Percentiles rank a stretch among this genome's conserved stretches.
Conservation (phyloP, 1,140 invertebrate genomes). For the Drosophila bocqueti region DNA sequence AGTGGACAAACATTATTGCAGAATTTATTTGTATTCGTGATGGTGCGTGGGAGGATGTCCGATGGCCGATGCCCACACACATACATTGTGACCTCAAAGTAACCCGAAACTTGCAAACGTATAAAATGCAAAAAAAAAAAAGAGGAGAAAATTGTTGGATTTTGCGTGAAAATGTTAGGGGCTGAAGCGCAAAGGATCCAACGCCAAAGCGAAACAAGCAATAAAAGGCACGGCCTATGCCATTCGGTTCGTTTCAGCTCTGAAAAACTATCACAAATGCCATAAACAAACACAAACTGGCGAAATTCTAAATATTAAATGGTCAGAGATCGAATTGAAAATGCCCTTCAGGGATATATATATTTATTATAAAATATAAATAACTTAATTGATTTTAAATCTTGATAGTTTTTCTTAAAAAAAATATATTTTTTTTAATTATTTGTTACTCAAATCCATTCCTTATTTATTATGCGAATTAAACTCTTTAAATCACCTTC, state of each 20-base stretch:
- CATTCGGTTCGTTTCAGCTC: slow-evolving; percentile 58
- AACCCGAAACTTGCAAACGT: slow-evolving; percentile 70
- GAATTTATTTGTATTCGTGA: slow-evolving; percentile 67
- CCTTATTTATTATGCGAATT: not conserved
- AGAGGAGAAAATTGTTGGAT: slow-evolving; percentile 28
- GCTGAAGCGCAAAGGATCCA: slow-evolving; percentile 18
- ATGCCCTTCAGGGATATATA: slow-evolving; percentile 13
- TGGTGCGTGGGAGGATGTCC: slow-evolving; percentile 23
- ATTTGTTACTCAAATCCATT: not conserved
- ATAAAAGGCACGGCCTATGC: slow-evolving; percentile 70
- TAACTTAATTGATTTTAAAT: not conserved
- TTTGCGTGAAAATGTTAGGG: slow-evolving; percentile 41
- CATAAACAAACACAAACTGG: slow-evolving; percentile 39
- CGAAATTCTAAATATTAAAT: slow-evolving; percentile 30
- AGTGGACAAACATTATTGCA: slow-evolving; percentile 77
- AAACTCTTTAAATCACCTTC: not conserved
- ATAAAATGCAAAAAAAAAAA: slow-evolving; percentile 58
- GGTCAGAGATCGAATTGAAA: slow-evolving; percentile 8
- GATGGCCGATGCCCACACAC: slow-evolving; percentile 11
- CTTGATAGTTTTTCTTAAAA: not conserved
- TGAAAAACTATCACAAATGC: slow-evolving; percentile 68
- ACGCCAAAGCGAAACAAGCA: slow-evolving; percentile 56
- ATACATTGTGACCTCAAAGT: slow-evolving; percentile 69
- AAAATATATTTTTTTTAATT: not conserved
- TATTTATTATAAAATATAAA: not conserved